Conservation (phyloP, 2,888 invertebrate genomes). For the Hipparchia sbordonii region DNA sequence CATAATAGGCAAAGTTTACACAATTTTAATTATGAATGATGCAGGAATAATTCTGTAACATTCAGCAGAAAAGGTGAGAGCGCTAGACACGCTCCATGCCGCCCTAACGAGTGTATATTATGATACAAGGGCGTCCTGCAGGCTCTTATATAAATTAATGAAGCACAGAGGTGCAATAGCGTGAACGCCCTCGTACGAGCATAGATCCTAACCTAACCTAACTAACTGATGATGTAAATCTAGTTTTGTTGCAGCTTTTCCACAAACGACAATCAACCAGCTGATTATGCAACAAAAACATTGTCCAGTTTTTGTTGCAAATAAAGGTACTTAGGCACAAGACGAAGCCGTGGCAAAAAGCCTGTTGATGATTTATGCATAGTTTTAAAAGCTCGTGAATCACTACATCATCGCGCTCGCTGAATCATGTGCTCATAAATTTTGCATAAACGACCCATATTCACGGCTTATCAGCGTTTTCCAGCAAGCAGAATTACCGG, state of each 20-base stretch:
- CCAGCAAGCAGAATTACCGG: conserved; percentile 33
- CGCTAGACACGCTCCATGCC: conserved; percentile 12
- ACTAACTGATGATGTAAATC: neutral
- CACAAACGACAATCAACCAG: too few relatives aligned
- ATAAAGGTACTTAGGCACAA: too few relatives aligned
- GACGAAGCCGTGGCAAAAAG: neutral
- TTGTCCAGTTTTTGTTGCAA: too few relatives aligned
- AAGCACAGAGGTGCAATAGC: conserved; percentile 29
- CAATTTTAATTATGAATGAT: conserved; percentile 11
- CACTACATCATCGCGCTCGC: neutral
- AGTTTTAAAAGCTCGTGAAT: conserved; percentile 14
- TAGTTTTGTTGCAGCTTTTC: too few relatives aligned
- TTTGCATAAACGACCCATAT: conserved; percentile 35
- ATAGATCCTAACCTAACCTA: conserved; percentile 17
- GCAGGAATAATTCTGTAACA: conserved; percentile 8
- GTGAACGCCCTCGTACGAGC: conserved; percentile 22
- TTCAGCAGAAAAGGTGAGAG: conserved; percentile 4
- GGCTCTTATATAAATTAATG: conserved; percentile 37
- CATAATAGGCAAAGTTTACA: conserved; percentile 3
- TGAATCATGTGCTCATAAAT: conserved; percentile 31
- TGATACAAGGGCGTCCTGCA: conserved; percentile 34
- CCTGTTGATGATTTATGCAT: neutral
- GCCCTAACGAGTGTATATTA: conserved; percentile 24
- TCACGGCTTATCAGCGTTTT: conserved; percentile 35
- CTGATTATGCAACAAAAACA: too few relatives aligned